Evolutionary conservation across 2,113 vertebrate genomes (phyloP).

Genomic region (Hippopotamus amphibius): DNA sequence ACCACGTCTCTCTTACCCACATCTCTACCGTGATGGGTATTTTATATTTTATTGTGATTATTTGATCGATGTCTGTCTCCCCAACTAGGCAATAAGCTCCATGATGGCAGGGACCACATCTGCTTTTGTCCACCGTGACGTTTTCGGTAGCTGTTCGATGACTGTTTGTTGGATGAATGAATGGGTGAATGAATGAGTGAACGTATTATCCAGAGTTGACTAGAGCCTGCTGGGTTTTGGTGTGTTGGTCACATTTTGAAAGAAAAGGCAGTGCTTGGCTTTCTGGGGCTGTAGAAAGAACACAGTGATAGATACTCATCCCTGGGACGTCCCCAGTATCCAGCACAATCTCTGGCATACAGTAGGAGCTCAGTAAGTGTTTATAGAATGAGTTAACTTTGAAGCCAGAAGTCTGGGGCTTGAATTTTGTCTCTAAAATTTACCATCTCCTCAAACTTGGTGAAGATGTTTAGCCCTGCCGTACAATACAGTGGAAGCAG

Average conservation of each 20-base stretch:
- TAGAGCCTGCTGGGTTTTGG: background rate
- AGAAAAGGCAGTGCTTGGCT: background rate
- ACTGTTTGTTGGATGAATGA: background rate
- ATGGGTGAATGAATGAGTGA: background rate
- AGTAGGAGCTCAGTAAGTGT: background rate
- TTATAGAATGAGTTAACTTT: background rate
- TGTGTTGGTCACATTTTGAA: background rate
- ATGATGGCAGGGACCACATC: background rate
- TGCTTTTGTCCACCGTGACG: background rate
- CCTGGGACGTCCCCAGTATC: background rate
- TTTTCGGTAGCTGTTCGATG: background rate
- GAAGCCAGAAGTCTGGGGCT: background rate
- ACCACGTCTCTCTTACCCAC: background rate
- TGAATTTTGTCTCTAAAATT: background rate
- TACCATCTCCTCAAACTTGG: background rate
- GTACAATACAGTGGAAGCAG: background rate
- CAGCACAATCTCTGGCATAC: background rate
- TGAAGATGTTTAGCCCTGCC: background rate
- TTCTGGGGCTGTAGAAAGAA: background rate
- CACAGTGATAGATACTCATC: fast-evolving
- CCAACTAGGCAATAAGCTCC: background rate
- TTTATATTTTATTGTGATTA: background rate
- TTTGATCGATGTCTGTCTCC: background rate
- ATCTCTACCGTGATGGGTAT: background rate
- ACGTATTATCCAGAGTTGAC: background rate